Base-by-base conservation (phyloP, 2,113 vertebrate species). In the Polyodon spathula region DNA sequence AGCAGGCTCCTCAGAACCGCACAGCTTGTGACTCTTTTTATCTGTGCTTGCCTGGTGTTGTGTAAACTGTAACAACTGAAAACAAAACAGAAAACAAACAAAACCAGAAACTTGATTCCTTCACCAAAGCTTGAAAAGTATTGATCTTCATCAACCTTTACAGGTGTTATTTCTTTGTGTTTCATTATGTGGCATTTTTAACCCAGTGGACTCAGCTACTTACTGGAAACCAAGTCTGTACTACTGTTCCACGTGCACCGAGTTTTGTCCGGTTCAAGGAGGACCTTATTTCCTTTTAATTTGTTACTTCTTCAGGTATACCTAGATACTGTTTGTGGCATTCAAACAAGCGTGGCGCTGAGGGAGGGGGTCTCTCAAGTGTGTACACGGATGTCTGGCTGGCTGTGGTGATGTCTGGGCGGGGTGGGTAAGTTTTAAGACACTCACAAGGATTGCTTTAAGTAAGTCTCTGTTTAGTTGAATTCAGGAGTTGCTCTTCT, bases 91-190 rank as follows among this genome's bases (percentile, higher is more conserved):
- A 59, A 59, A 44, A 37, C 55, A 40, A 27, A 17, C 27, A 59
- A 53, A 40, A 46, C 40, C 38, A 63, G 39, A 63, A 17, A 64
- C 63, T 59, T 64, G 57, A 64, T 54, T 54, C 53, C 51, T 59
- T 54, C 46, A 50, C 63, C 63, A 59, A 64, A 64, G 63, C 57
- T 64, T 60, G 57, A 64, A 64, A 11, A 59, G 44, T 14, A 54
- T 40, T 59, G 14, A 59, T 64, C 40, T 41, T 54, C 50, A 44
- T 40, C 56, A 8, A n/a, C n/a, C n/a, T n/a, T n/a, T n/a, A 27
- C 27, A 27, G 27, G 27, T 27, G 27, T 27, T 27, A 27, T 27
- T 27, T 27, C n/a, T 27, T 27, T 27, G 27, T 27, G 1, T 27
- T 27, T 27, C 27, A 27, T 27, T 27, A 1, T 3, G 27, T 27